phyloP scores from a whole-genome alignment of 1,140 invertebrate species.

The Sarcophaga bullata region DNA sequence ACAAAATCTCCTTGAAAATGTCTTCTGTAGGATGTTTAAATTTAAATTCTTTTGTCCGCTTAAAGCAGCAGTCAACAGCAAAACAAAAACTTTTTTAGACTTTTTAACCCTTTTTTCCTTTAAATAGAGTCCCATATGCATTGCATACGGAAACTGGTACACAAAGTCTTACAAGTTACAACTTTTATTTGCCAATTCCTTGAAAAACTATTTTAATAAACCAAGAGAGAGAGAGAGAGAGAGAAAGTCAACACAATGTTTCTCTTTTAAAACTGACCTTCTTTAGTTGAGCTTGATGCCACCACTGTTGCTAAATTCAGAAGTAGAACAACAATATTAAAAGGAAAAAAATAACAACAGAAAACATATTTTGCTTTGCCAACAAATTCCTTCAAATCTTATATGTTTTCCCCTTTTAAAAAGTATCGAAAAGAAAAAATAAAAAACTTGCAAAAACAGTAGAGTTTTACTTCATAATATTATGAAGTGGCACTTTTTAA shows the following conservation, averaged over 20 bases:
- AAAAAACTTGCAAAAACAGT: neutral
- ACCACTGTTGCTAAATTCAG: neutral
- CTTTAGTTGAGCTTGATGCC: neutral
- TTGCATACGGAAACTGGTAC: too few species aligned
- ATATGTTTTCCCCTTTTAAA: neutral
- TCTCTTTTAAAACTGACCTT: neutral
- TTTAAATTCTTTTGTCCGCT: too few species aligned
- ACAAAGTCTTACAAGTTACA: too few species aligned
- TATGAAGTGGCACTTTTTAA: conserved; percentile 10
- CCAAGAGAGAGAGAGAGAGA: too few species aligned
- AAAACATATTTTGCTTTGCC: too few species aligned
- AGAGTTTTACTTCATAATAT: conserved; percentile 3
- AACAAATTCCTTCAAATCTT: conserved; percentile 2
- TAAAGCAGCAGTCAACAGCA: too few species aligned
- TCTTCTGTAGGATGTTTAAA: too few species aligned
- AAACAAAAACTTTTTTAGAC: too few species aligned
- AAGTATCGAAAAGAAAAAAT: neutral
- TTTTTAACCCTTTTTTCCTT: too few species aligned
- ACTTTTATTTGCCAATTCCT: neutral
- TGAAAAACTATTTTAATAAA: conserved; percentile 19
- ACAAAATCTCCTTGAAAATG: too few species aligned
- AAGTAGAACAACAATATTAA: neutral
- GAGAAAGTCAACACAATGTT: neutral
- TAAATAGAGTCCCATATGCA: too few species aligned
- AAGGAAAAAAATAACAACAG: neutral